Base-by-base conservation (phyloP, 2,797 vertebrate species). In the Anniella stebbinsi region DNA sequence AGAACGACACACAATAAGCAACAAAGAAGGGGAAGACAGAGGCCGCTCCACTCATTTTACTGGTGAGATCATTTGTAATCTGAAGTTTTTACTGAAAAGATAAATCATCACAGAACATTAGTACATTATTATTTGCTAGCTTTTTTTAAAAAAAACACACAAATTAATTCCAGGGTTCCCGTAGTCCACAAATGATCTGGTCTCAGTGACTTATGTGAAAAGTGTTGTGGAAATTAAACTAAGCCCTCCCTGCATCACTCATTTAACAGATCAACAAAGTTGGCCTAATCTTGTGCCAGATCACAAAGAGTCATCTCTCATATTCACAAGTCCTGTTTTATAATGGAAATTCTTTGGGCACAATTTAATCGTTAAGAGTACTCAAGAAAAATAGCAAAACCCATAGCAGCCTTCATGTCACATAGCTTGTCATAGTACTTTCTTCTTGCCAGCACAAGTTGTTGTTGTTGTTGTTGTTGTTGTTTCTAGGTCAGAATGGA, bases 21-120 rank as follows among this genome's bases (percentile, higher is more conserved):
- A n/a, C n/a, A 92, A 94, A 94, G 0, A 70, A 4, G 88, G 75
- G n/a, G 84, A 94, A 92, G 51, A 0, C 18, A n/a, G 4, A 36
- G 66, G 63, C 9, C 54, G 89, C 1, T 7, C 77, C 10, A 4
- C 63, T 84, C 81, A 80, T 54, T 41, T 73, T 51, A 66, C 66
- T 91, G 3, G 83, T 84, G 81, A 57, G 90, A 90, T 91, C 38
- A 45, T 12, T 84, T 13, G 89, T 88, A 87, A 88, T 82, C 88
- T 15, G 82, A 41, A 48, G 0, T 78, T 93, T 80, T 25, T 84
- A 36, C 2, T 41, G 63, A 54, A 91, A 92, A 66, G 67, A 45
- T 5, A 76, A 91, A 92, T 88, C 83, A 85, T 23, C 77, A 78
- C 54, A 38, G 0, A 28, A 84, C 48, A 91, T 18, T 51, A 80